Conservation (phyloP, 2,113 vertebrate species). For the Acanthisitta chloris region DNA sequence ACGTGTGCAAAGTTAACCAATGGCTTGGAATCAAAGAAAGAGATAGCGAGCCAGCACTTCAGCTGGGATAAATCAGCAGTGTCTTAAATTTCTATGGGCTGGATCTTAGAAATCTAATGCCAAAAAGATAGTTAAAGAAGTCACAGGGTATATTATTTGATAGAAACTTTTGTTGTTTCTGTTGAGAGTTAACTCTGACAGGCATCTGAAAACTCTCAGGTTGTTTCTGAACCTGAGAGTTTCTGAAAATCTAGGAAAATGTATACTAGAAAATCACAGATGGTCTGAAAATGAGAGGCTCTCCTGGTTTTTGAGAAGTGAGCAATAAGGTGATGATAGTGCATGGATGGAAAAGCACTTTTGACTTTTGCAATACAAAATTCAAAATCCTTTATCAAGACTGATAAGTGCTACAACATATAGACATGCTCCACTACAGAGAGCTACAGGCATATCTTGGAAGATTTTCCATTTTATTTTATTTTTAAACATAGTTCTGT, state of each 20-base stretch:
- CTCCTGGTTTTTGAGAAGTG: not conserved
- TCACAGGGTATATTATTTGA: not conserved
- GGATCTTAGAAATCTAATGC: not conserved
- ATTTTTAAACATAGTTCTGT: not conserved
- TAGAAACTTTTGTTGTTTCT: not conserved
- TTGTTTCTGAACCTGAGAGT: not conserved
- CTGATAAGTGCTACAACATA: not conserved
- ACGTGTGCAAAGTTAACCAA: not conserved
- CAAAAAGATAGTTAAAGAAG: not conserved
- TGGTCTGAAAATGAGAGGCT: not conserved
- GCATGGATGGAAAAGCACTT: not conserved
- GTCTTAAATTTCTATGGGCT: not conserved
- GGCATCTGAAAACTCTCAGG: not conserved
- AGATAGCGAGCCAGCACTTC: not conserved
- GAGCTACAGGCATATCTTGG: rapidly evolving
- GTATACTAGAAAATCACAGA: not conserved
- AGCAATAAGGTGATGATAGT: not conserved
- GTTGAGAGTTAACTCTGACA: not conserved
- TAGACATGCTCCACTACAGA: too few species aligned
- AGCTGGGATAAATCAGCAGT: not conserved
- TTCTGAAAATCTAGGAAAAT: not conserved
- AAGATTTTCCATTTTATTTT: not conserved
- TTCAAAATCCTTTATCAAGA: not conserved
- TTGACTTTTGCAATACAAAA: not conserved
- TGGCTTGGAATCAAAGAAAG: not conserved